These are phyloP conservation scores for Synergus laeviventris DNA, from an alignment of 2,888 invertebrate species.

Conservation along the genomic window DNA sequence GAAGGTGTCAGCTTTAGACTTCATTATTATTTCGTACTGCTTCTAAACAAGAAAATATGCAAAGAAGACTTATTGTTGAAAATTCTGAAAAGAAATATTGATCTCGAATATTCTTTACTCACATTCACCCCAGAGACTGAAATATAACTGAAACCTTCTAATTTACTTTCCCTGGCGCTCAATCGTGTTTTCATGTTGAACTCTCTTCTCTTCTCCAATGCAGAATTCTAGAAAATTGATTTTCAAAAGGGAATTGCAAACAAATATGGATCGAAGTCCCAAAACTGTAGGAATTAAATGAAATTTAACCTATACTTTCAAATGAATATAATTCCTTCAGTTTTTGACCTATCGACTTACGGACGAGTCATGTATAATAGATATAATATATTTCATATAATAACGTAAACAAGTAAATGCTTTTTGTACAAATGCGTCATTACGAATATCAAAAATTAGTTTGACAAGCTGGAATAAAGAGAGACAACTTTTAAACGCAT, in stretches of 20 bases:
- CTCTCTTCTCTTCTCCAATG: neutral
- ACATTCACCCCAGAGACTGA: neutral
- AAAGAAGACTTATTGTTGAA: too few relatives aligned
- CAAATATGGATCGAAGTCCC: neutral
- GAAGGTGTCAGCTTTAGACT: too few relatives aligned
- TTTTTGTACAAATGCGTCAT: conserved; percentile 65
- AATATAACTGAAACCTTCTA: neutral
- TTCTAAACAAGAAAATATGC: too few relatives aligned
- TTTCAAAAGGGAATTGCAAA: neutral
- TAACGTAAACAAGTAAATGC: conserved; percentile 69
- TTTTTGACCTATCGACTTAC: conserved; percentile 36
- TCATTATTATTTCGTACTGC: too few relatives aligned
- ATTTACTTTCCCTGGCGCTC: conserved; percentile 17
- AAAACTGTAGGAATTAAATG: neutral
- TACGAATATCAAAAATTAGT: conserved; percentile 35
- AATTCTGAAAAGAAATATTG: neutral
- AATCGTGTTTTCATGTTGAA: neutral
- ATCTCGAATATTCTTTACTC: neutral
- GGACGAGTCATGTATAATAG: conserved; percentile 58
- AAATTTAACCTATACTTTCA: too few relatives aligned
- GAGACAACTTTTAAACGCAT: conserved; percentile 43
- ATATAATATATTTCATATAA: conserved; percentile 68
- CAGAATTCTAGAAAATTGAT: conserved; percentile 24
- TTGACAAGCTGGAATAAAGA: conserved; percentile 40
- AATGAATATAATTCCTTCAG: conserved; percentile 42